These are phyloP conservation scores for Venustaconcha ellipsiformis DNA, from an alignment of 1,140 invertebrate genomes.

Conservation along the genomic window DNA sequence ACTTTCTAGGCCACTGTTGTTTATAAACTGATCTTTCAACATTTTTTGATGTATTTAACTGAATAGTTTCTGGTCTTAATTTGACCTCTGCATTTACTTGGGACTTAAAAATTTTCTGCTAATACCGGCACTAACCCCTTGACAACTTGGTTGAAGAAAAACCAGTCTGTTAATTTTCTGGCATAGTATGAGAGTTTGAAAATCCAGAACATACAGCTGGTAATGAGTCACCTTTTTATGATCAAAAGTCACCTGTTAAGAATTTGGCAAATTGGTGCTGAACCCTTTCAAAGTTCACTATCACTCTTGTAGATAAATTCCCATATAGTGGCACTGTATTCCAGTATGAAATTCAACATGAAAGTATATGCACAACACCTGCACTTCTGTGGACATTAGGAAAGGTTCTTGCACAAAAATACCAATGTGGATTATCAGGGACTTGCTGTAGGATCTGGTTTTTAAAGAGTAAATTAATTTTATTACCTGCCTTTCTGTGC, in stretches of 20 bases:
- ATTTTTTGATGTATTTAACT: too few species aligned
- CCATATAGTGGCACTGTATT: conserved; percentile 12
- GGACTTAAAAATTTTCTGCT: too few species aligned
- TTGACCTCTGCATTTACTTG: too few species aligned
- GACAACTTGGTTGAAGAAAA: conserved; percentile 2
- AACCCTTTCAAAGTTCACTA: conserved; percentile 3
- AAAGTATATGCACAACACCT: conserved; percentile 24
- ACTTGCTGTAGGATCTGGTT: conserved; percentile 33
- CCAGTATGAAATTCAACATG: conserved; percentile 12
- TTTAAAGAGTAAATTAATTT: conserved; percentile 13
- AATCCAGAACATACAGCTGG: neutral
- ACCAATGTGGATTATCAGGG: conserved; percentile 22
- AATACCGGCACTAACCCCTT: conserved; percentile 11
- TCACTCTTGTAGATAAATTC: conserved; percentile 13
- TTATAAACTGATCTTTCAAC: too few species aligned
- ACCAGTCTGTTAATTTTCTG: neutral
- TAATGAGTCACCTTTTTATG: neutral
- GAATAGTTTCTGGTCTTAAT: too few species aligned
- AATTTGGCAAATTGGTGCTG: conserved; percentile 11
- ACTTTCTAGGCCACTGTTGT: too few species aligned
- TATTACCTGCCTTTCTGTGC: conserved; percentile 30
- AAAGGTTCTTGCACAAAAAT: conserved; percentile 26
- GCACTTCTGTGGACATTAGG: conserved; percentile 12
- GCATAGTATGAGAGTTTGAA: conserved; percentile 4
- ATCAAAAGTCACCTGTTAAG: conserved; percentile 4